phyloP scores from a whole-genome alignment of 2,113 vertebrate genomes.

The Thunnus maccoyii region DNA sequence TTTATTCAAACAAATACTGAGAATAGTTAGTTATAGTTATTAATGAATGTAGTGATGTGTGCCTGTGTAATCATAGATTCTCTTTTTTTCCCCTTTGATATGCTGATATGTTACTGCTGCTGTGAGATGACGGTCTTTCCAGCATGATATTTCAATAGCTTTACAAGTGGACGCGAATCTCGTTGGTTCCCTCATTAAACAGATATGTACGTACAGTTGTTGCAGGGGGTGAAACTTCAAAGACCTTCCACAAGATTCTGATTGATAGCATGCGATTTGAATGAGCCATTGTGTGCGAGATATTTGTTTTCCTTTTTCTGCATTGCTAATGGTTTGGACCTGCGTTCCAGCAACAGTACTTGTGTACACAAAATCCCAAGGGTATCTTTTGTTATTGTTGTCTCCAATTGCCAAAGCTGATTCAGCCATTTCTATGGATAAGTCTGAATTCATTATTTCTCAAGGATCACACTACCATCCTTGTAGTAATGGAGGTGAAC shows the following conservation, averaged over 20 bases:
- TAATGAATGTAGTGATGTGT: not conserved
- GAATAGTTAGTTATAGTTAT: not conserved
- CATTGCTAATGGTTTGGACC: conserved; percentile 70
- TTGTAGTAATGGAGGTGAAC: conserved; percentile 66
- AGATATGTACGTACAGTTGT: conserved; percentile 11
- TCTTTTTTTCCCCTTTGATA: not conserved
- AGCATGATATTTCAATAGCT: not conserved
- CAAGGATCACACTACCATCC: conserved; percentile 65
- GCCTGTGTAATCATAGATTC: not conserved
- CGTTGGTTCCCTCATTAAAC: conserved; percentile 16
- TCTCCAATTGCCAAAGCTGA: conserved; percentile 68
- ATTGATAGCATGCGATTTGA: conserved; percentile 58
- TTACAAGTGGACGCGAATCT: conserved; percentile 1
- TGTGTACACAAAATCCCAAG: conserved; percentile 75
- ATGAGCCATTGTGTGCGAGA: conserved; percentile 58
- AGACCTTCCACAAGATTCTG: conserved; percentile 27
- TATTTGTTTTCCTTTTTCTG: conserved; percentile 59
- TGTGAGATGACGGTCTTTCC: not conserved
- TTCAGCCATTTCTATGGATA: conserved; percentile 69
- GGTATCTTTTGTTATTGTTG: conserved; percentile 74
- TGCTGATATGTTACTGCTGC: not conserved
- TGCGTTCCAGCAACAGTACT: conserved; percentile 55
- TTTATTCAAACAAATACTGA: no score
- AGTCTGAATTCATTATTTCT: conserved; percentile 73
- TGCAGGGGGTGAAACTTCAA: conserved; percentile 21